Conservation (phyloP, 2,113 vertebrate species). For the Vulpes vulpes region DNA sequence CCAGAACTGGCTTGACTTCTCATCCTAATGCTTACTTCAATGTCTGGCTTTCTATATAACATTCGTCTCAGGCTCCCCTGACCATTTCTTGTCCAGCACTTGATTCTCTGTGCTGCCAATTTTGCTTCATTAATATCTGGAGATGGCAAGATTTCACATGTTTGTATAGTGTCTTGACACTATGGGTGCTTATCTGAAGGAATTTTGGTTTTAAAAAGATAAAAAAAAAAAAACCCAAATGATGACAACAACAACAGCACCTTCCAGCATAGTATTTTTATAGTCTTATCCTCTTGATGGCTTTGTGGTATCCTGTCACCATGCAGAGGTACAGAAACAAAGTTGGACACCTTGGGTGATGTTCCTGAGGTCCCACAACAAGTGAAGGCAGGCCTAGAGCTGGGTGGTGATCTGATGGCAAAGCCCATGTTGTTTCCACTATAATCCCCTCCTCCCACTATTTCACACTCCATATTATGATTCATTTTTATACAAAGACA, state of each 20-base stretch:
- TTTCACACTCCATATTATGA: not conserved
- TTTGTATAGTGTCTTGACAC: not conserved
- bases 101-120: not conserved
- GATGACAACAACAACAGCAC: not conserved
- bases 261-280: not conserved
- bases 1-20: not conserved
- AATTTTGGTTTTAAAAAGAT: not conserved
- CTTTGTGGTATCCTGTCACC: accelerated
- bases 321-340: not conserved
- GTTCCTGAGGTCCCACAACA: not conserved
- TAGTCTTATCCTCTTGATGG: not conserved
- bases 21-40: accelerated
- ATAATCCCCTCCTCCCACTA: not conserved
- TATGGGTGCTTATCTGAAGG: not conserved
- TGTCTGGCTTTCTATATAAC: not conserved
- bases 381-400: not conserved
- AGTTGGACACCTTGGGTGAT: not conserved
- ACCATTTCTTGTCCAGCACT: not conserved
- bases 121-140: not conserved
- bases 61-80: no score
- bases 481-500: slow-evolving; percentile 50
- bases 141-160: not conserved
- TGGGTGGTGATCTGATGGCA: not conserved
- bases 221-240: not conserved
- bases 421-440: not conserved